A percentile compares a stretch with the other conserved stretches of the same genome.
These are phyloP conservation scores for Fopius arisanus DNA, from an alignment of 1,140 invertebrate species.

Conservation along the genomic window DNA sequence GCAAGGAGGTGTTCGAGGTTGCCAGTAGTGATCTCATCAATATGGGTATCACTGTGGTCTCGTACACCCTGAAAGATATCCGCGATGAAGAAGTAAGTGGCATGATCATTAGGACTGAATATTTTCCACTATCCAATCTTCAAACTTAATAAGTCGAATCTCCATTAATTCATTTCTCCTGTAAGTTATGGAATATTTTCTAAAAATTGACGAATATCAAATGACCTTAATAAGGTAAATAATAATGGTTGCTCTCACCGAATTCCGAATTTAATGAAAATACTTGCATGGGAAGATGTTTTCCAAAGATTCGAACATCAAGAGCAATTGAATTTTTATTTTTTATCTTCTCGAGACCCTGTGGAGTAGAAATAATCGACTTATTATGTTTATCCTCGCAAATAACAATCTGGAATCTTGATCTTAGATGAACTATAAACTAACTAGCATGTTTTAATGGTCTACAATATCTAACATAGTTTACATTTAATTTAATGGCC, in stretches of 20 bases:
- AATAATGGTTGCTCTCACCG: too few species aligned
- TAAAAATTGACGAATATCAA: too few species aligned
- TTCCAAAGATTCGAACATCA: too few species aligned
- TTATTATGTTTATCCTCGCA: background rate
- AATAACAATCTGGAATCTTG: background rate
- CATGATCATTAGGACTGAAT: background rate
- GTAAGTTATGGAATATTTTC: background rate
- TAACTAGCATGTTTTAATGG: background rate
- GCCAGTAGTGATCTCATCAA: conserved; percentile 95
- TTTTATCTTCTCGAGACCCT: too few species aligned
- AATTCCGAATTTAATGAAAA: too few species aligned
- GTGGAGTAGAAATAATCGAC: background rate
- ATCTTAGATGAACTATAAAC: background rate
- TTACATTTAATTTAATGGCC: background rate
- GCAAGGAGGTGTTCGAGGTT: conserved; percentile 95
- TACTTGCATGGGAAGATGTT: too few species aligned
- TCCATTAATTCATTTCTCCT: background rate
- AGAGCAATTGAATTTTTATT: too few species aligned
- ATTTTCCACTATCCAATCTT: background rate
- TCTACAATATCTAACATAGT: background rate
- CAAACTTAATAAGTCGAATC: background rate
- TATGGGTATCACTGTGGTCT: conserved; percentile 98
- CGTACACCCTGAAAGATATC: conserved; percentile 97
- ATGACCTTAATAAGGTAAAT: too few species aligned
- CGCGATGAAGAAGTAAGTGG: conserved; percentile 91